Base-by-base conservation (phyloP, 2,113 vertebrate genomes). In the Rattus rattus region DNA sequence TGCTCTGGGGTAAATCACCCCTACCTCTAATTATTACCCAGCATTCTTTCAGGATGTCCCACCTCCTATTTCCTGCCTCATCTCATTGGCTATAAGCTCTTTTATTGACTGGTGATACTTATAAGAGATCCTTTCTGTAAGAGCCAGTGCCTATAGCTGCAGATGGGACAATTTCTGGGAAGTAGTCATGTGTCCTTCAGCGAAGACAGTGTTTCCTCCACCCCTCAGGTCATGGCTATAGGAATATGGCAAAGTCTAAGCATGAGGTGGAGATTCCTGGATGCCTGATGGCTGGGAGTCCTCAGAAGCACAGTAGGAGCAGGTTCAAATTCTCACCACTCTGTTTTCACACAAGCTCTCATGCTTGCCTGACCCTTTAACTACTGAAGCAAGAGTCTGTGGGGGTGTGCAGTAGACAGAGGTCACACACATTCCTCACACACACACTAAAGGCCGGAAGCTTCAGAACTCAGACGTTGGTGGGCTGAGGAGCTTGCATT, bases 151-250 rank as follows among this genome's bases (percentile, higher is more conserved):
- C 16, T 2, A 11, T 13, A 14, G 49, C 47, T 59, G 10, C 56
- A 65, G 6, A 14, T 16, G 52, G 52, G 22, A 39, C 2, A 7
- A 9, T 12, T 39, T 36, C 8, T 19, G 0, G 54, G 10, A 9
- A 12, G 17, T 12, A 43, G 2, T 12, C 5, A 5, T 13, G 0
- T 6, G 0, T 14, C 6, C 28, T 54, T 10, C 49, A 73, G 22
- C 1, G 24, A 5, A 0, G 36, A 24, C 56, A 2, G 7, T 0
- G 2, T 39, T 0, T n/a, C 76, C 47, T 63, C 52, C 47, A 33
- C 12, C 17, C 80, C 65, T 7, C 10, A 39, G 85, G 77, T 8
- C 16, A 9, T 22, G 4, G 30, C 54, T 33, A 24, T 16, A 14
- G 69, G 47, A 59, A 22, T 39, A 39, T 63, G 61, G 49, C 19